phyloP scores from a whole-genome alignment of 1,140 invertebrate genomes.

The Cataglyphis hispanica region DNA sequence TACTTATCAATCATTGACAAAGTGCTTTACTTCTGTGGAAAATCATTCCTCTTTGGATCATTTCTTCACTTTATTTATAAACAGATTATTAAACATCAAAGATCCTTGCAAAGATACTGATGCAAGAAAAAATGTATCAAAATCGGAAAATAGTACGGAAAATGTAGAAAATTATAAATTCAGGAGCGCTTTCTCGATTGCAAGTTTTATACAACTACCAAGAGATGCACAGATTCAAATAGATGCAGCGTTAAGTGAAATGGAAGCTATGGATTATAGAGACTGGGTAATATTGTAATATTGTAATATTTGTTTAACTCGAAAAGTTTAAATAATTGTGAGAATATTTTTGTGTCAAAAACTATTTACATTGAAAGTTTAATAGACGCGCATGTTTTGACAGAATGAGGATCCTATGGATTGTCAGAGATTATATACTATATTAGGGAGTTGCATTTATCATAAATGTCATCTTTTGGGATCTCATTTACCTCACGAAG shows the following conservation, averaged over 20 bases:
- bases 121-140: background rate
- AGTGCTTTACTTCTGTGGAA: slow-evolving; percentile 84
- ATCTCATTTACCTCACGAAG: slow-evolving; percentile 90
- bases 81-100: slow-evolving; percentile 82
- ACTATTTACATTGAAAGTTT: background rate
- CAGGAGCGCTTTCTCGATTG: slow-evolving; percentile 83
- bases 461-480: slow-evolving; percentile 91
- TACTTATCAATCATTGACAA: slow-evolving; percentile 85
- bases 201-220: slow-evolving; percentile 89
- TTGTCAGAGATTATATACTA: slow-evolving; percentile 92
- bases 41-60: slow-evolving; percentile 86
- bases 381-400: slow-evolving; percentile 8
- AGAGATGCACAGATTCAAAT: slow-evolving; percentile 92
- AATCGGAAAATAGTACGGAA: slow-evolving; percentile 56
- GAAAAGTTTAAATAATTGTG: background rate
- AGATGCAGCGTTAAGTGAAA: slow-evolving; percentile 92
- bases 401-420: slow-evolving; percentile 92
- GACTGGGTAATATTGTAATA: slow-evolving; percentile 90
- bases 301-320: background rate
- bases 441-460: slow-evolving; percentile 91
- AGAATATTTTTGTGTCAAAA: background rate
- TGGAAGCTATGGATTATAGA: slow-evolving; percentile 93
- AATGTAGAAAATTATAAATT: slow-evolving; percentile 77
- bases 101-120: slow-evolving; percentile 59
- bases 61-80: slow-evolving; percentile 87